Percentiles rank a stretch among this genome's conserved stretches.
Conservation (phyloP, 2,888 invertebrate genomes). For the Melanargia galathea region DNA sequence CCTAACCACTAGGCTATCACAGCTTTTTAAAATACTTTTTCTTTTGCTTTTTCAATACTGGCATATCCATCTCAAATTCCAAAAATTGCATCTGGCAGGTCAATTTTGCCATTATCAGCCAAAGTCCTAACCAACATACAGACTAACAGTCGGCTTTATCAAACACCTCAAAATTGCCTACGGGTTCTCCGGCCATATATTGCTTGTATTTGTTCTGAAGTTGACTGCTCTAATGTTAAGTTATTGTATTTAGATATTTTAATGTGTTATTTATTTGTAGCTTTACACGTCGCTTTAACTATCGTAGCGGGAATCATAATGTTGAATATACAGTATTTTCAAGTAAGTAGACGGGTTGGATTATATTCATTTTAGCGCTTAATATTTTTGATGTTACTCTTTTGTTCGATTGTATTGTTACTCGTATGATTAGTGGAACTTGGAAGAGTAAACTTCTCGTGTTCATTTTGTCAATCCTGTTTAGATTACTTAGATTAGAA, state of each 20-base stretch:
- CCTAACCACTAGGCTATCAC: too few species aligned
- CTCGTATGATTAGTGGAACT: conserved; percentile 31
- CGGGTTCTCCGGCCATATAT: background rate
- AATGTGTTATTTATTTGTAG: conserved; percentile 82
- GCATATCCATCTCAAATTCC: too few species aligned
- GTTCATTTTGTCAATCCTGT: conserved; percentile 59
- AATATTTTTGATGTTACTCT: conserved; percentile 45
- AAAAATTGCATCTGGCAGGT: too few species aligned
- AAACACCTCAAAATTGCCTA: too few species aligned
- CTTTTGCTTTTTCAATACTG: too few species aligned
- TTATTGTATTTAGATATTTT: conserved; percentile 81
- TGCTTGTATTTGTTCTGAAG: conserved; percentile 66
- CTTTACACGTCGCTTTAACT: conserved; percentile 77
- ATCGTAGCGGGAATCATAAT: conserved; percentile 59
- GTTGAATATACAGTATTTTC: conserved; percentile 67
- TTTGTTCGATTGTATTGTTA: conserved; percentile 42
- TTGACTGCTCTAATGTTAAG: conserved; percentile 79
- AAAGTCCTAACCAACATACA: too few species aligned
- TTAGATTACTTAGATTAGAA: conserved; percentile 42
- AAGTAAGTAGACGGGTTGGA: conserved; percentile 67
- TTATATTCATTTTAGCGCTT: conserved; percentile 63
- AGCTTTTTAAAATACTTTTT: too few species aligned
- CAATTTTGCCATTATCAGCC: too few species aligned
- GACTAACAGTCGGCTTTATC: too few species aligned
- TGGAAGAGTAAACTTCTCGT: conserved; percentile 50